A percentile compares a stretch with the other conserved stretches of the same genome.
Conservation (phyloP, 2,888 invertebrate genomes). For the Macaria liturata region DNA sequence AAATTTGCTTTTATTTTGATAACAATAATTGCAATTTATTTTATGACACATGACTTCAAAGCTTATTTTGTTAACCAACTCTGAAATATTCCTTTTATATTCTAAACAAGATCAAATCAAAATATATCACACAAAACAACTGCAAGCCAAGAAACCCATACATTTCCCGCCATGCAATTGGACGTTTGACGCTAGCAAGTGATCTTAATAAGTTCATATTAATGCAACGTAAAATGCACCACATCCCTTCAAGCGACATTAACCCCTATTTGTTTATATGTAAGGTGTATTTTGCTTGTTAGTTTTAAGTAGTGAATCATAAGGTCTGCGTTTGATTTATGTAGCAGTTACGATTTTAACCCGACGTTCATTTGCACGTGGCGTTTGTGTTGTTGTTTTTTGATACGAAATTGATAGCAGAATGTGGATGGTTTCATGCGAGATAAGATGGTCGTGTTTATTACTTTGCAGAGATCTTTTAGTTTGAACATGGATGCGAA, state of each 20-base stretch:
- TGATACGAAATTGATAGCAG: slow-evolving; percentile 22
- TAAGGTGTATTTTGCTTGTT: slow-evolving; percentile 16
- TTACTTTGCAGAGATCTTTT: too few species aligned
- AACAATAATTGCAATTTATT: too few species aligned
- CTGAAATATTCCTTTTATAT: too few species aligned
- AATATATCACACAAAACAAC: slow-evolving; percentile 29
- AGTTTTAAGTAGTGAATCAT: slow-evolving; percentile 50
- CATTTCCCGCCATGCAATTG: slow-evolving; percentile 39
- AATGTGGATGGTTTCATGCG: slow-evolving; percentile 9
- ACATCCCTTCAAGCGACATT: slow-evolving; percentile 18
- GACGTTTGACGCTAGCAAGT: slow-evolving; percentile 42
- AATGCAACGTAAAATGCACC: slow-evolving; percentile 24
- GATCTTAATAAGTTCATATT: slow-evolving; percentile 44
- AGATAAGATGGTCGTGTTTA: slow-evolving; percentile 1
- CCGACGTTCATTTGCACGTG: slow-evolving; percentile 59
- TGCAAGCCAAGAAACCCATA: slow-evolving; percentile 26
- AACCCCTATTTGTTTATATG: slow-evolving; percentile 19
- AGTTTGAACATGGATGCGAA: too few species aligned
- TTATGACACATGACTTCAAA: too few species aligned
- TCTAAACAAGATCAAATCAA: slow-evolving; percentile 6
- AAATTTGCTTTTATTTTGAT: too few species aligned
- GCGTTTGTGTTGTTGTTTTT: slow-evolving; percentile 40
- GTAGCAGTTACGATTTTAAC: slow-evolving; percentile 52
- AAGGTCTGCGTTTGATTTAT: slow-evolving; percentile 61
- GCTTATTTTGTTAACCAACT: too few species aligned